Evolutionary conservation across 2,113 vertebrate genomes (phyloP).

Genomic region (Barbus barbus): DNA sequence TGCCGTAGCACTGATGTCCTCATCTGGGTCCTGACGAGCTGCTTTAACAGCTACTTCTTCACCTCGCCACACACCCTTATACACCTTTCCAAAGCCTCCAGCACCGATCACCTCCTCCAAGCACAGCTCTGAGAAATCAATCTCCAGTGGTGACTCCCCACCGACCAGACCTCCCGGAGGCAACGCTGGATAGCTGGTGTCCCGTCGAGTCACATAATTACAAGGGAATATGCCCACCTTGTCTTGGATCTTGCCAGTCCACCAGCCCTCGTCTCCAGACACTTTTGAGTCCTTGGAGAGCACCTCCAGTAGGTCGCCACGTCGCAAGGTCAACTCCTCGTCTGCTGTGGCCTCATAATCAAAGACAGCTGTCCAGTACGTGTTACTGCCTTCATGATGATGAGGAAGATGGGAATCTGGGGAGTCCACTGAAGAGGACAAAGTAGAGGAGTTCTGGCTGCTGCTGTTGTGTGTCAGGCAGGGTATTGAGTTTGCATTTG

Average conservation of each 20-base stretch:
- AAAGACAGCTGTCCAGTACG: conserved; percentile 87
- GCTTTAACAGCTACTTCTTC: conserved; percentile 89
- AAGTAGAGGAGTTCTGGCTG: conserved; percentile 73
- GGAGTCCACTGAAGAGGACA: conserved; percentile 68
- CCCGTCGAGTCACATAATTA: conserved; percentile 83
- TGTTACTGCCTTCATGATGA: conserved; percentile 61
- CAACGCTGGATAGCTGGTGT: conserved; percentile 70
- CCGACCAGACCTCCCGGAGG: conserved; percentile 64
- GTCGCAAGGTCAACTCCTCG: conserved; percentile 85
- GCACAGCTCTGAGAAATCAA: conserved; percentile 83
- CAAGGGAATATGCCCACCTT: conserved; percentile 91
- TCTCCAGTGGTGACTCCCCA: conserved; percentile 77
- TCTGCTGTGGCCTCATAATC: conserved; percentile 89
- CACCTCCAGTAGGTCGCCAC: conserved; percentile 86
- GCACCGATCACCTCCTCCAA: conserved; percentile 90
- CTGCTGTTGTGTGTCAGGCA: conserved; percentile 73
- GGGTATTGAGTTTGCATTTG: conserved; percentile 63
- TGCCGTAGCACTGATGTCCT: conserved; percentile 83
- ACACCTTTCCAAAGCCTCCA: conserved; percentile 90
- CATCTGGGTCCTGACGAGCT: conserved; percentile 85
- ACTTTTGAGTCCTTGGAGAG: conserved; percentile 89
- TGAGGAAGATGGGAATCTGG: conserved; percentile 70
- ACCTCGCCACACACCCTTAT: conserved; percentile 80
- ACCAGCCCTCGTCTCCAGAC: conserved; percentile 92
- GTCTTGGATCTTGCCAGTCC: conserved; percentile 87